Conservation (phyloP, 2,797 vertebrate species). For the Notoglanidium macrostoma region DNA sequence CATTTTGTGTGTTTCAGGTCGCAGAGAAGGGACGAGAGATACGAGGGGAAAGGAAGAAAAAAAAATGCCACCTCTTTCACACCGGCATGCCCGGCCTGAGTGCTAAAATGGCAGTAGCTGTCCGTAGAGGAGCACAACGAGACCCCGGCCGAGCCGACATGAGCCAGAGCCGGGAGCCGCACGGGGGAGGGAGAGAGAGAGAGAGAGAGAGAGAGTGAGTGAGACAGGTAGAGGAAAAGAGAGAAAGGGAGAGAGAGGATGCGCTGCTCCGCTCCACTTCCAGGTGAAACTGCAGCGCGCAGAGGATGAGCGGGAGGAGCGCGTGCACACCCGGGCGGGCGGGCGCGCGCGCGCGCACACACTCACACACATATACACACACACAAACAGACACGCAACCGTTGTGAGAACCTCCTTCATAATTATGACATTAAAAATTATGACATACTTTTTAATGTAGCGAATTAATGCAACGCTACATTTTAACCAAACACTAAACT, state of each 20-base stretch:
- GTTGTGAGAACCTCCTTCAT: neutral
- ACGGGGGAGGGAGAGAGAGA: neutral
- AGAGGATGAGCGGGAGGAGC: slow-evolving; percentile 1
- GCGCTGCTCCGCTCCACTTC: slow-evolving; percentile 7
- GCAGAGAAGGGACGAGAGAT: slow-evolving; percentile 51
- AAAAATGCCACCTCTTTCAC: slow-evolving; percentile 43
- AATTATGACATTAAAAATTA: no score
- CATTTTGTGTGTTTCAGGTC: slow-evolving; percentile 65
- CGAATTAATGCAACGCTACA: neutral
- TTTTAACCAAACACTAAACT: neutral
- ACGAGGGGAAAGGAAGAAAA: slow-evolving; percentile 39
- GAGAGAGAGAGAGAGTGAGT: neutral
- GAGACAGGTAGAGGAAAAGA: neutral
- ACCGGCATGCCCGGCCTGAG: slow-evolving; percentile 51
- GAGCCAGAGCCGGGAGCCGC: slow-evolving; percentile 27
- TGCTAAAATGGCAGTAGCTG: slow-evolving; percentile 32
- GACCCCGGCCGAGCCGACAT: slow-evolving; percentile 44
- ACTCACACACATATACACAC: no score
- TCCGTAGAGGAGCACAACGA: slow-evolving; percentile 35
- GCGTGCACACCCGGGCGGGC: neutral
- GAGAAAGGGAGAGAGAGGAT: neutral
- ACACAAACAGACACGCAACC: neutral
- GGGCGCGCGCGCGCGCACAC: neutral
- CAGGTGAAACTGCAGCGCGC: slow-evolving; percentile 26
- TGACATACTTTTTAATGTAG: neutral